Evolutionary conservation across 2,113 vertebrate genomes (phyloP).

Genomic region (Heterotis niloticus): DNA sequence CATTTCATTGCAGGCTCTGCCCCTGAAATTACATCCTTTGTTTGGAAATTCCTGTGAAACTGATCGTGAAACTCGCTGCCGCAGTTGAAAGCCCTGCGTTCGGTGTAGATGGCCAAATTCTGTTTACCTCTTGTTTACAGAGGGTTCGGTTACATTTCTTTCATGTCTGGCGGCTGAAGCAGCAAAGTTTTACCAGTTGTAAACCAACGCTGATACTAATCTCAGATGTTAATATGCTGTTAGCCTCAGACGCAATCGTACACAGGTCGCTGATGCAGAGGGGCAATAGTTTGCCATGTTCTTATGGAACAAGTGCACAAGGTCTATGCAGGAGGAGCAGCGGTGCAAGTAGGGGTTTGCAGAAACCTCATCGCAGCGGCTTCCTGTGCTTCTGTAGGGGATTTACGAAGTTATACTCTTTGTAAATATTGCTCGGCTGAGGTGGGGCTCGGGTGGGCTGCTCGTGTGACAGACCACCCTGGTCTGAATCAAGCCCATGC

Average conservation of each 20-base stretch:
- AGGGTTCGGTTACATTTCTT: conserved; percentile 15
- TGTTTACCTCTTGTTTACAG: conserved; percentile 30
- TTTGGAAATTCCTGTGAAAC: conserved; percentile 31
- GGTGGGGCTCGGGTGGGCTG: conserved; percentile 12
- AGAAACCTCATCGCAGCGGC: not conserved
- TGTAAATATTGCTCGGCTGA: conserved; percentile 24
- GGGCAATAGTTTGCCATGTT: not conserved
- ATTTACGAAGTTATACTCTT: conserved; percentile 26
- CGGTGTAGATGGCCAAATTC: conserved; percentile 6
- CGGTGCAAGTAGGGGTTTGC: too few species aligned
- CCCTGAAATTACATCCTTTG: conserved; percentile 34
- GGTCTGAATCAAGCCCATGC: not conserved
- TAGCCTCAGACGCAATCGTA: not conserved
- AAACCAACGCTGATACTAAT: conserved; percentile 20
- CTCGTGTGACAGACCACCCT: conserved; percentile 33
- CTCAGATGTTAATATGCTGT: conserved; percentile 13
- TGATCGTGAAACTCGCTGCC: conserved; percentile 35
- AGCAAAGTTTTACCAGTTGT: conserved; percentile 12
- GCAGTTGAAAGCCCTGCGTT: conserved; percentile 22
- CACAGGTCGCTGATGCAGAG: not conserved
- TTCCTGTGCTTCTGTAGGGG: conserved; percentile 21
- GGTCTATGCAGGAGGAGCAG: not conserved
- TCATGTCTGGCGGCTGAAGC: conserved; percentile 12
- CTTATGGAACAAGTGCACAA: too few species aligned
- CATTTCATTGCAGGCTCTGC: conserved; percentile 34